A percentile compares a stretch with the other conserved stretches of the same genome.
These are phyloP conservation scores for Oikopleura albicans DNA, from an alignment of 23 tunicate genomes.

Conservation along the genomic window DNA sequence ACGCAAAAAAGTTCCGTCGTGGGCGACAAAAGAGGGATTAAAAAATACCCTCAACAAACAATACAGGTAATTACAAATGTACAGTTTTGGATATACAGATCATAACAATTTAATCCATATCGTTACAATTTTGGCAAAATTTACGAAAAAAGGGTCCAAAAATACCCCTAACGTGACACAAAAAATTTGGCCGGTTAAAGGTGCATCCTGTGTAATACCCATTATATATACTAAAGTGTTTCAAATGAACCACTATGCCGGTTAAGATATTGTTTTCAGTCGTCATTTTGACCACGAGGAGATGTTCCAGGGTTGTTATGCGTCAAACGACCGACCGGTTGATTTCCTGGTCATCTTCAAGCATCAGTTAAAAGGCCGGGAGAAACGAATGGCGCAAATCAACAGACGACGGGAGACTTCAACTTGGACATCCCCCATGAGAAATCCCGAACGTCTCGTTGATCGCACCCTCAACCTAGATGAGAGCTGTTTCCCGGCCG, in stretches of 20 bases:
- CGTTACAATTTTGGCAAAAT: no score
- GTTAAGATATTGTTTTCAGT: no score
- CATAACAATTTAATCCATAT: no score
- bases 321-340: background rate
- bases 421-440: background rate
- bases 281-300: no score
- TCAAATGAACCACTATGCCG: no score
- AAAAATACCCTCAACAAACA: background rate
- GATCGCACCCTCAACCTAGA: background rate
- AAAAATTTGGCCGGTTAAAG: no score
- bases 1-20: constrained; percentile 49
- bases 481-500: background rate
- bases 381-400: background rate
- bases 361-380: background rate
- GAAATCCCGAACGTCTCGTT: background rate
- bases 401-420: background rate
- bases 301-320: constrained; percentile 2
- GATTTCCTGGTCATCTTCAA: background rate
- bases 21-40: constrained; percentile 29
- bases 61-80: no score
- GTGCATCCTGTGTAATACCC: no score
- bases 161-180: no score
- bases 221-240: no score
- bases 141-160: no score
- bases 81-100: no score